These are phyloP conservation scores for Corynorhinus townsendii DNA, from an alignment of 2,113 vertebrate genomes.

Conservation along the genomic window DNA sequence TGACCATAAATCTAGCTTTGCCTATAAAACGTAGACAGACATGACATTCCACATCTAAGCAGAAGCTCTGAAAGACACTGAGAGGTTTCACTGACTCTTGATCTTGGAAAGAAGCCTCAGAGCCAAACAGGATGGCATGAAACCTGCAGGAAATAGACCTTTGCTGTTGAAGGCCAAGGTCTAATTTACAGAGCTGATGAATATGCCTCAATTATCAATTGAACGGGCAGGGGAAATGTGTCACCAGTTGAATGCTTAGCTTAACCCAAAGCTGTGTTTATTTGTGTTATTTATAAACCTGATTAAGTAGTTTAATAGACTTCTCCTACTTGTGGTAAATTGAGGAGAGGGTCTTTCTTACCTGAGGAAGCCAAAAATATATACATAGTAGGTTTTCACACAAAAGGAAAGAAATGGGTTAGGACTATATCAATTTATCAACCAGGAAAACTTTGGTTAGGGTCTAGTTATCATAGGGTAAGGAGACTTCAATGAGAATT, in stretches of 20 bases:
- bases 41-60: background rate
- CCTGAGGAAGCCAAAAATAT: background rate
- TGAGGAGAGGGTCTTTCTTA: background rate
- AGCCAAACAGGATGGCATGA: background rate
- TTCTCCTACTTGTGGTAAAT: background rate
- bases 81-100: background rate
- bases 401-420: background rate
- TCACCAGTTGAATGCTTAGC: background rate
- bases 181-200: background rate
- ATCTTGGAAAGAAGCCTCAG: background rate
- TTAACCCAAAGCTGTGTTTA: background rate
- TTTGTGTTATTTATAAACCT: background rate
- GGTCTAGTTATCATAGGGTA: background rate
- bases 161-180: background rate
- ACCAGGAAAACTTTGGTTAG: background rate
- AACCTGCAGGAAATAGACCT: background rate
- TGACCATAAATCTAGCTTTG: background rate
- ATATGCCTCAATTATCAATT: background rate
- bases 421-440: background rate
- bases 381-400: background rate
- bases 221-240: background rate
- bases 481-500: background rate
- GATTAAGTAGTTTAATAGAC: background rate
- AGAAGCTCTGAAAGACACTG: background rate
- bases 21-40: background rate